Percentiles rank a stretch among this genome's conserved stretches.
Evolutionary conservation across 1,140 invertebrate species (phyloP).

Genomic region (Paramacrobiotus metropolitanus): DNA sequence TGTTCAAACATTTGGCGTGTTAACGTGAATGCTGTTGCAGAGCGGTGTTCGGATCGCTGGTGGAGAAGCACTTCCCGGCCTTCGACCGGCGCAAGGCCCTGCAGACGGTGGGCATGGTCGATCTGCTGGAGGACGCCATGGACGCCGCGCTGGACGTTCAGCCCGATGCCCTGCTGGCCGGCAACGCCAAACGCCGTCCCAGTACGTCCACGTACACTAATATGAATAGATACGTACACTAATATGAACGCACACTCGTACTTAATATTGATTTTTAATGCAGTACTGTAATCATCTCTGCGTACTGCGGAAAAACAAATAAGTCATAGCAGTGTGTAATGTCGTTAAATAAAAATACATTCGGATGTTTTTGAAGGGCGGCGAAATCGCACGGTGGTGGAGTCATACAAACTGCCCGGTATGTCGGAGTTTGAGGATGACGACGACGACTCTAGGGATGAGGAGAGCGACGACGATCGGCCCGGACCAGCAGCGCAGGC

Average conservation of each 20-base stretch:
- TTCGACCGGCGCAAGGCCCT: constrained; percentile 58
- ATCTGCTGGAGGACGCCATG: background rate
- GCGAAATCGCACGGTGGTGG: background rate
- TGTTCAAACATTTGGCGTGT: too few species aligned
- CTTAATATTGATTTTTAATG: too few species aligned
- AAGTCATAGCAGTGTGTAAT: too few species aligned
- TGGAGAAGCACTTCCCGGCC: constrained; percentile 91
- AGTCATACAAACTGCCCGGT: background rate
- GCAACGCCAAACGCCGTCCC: background rate
- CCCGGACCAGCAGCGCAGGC: too few species aligned
- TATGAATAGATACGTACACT: too few species aligned
- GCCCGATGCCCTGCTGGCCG: too few species aligned
- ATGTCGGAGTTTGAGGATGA: background rate
- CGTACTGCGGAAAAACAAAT: too few species aligned
- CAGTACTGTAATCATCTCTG: too few species aligned
- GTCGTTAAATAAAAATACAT: too few species aligned
- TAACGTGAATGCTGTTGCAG: constrained; percentile 20
- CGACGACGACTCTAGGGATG: too few species aligned
- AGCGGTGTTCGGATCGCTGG: constrained; percentile 73
- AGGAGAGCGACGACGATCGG: background rate
- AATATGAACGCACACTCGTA: too few species aligned
- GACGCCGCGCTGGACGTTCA: background rate
- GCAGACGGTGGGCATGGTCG: constrained; percentile 47
- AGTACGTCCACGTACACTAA: too few species aligned
- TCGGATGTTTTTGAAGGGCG: background rate